Evolutionary conservation across 2,113 vertebrate genomes (phyloP).

Genomic region (Neoarius graeffei): DNA sequence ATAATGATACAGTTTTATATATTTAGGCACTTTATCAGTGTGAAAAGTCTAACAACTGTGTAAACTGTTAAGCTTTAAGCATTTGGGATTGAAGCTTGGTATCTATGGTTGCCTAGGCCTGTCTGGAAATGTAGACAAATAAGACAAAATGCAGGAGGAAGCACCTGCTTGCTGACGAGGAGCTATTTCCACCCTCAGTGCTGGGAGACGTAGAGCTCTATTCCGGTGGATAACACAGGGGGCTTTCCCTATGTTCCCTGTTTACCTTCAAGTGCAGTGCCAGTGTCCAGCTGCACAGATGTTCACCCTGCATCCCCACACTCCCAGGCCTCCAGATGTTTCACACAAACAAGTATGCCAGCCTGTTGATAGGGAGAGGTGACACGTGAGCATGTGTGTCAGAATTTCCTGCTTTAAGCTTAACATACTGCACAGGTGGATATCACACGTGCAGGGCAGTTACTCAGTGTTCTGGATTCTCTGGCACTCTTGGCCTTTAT

Average conservation of each 20-base stretch:
- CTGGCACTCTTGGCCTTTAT: neutral
- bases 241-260: slow-evolving; percentile 69
- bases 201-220: slow-evolving; percentile 69
- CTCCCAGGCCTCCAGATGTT: slow-evolving; percentile 49
- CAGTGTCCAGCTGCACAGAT: slow-evolving; percentile 66
- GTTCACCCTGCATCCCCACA: slow-evolving; percentile 30
- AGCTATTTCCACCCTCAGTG: slow-evolving; percentile 72
- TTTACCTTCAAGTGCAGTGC: slow-evolving; percentile 68
- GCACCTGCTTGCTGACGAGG: slow-evolving; percentile 73
- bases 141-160: slow-evolving; percentile 69
- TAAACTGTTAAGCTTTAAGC: slow-evolving; percentile 9
- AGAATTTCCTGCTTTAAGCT: slow-evolving; percentile 45
- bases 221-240: slow-evolving; percentile 75
- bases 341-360: slow-evolving; percentile 56
- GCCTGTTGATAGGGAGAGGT: slow-evolving; percentile 38
- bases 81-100: slow-evolving; percentile 7
- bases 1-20: neutral
- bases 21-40: no score
- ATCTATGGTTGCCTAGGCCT: slow-evolving; percentile 50
- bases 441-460: slow-evolving; percentile 12
- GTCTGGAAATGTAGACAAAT: slow-evolving; percentile 65
- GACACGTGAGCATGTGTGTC: slow-evolving; percentile 34
- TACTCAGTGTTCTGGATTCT: slow-evolving; percentile 2
- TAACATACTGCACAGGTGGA: slow-evolving; percentile 46
- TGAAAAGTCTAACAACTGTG: neutral